Conservation (phyloP, 2,888 invertebrate species). For the Ophion costatus region DNA sequence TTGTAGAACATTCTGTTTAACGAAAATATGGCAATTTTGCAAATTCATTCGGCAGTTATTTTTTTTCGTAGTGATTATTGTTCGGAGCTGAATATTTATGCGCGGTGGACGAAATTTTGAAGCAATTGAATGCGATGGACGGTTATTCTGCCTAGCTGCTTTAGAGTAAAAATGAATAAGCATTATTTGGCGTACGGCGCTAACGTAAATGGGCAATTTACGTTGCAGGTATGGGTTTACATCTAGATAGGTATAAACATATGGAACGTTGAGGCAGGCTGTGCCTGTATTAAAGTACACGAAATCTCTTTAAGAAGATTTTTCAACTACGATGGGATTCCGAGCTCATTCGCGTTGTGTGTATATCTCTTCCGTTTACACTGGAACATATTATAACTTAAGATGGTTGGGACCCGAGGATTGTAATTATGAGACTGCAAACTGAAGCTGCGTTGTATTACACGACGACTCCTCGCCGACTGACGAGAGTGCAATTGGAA, state of each 20-base stretch:
- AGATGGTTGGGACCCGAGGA: background rate
- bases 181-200: background rate
- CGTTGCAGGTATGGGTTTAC: background rate
- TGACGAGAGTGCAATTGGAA: background rate
- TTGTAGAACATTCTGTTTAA: background rate
- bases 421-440: slow-evolving; percentile 8
- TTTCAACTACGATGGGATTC: background rate
- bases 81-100: background rate
- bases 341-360: background rate
- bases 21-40: background rate
- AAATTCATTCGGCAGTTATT: no score
- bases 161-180: background rate
- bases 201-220: background rate
- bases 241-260: background rate
- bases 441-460: slow-evolving; percentile 7
- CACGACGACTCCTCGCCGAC: background rate
- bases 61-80: no score
- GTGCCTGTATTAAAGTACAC: background rate
- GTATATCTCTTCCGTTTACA: background rate
- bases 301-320: background rate
- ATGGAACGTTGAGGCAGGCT: background rate
- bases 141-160: background rate
- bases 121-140: background rate
- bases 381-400: slow-evolving; percentile 3
- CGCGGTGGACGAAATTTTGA: background rate